Evolutionary conservation across 2,888 invertebrate genomes (phyloP).

Genomic region (Drepana falcataria): DNA sequence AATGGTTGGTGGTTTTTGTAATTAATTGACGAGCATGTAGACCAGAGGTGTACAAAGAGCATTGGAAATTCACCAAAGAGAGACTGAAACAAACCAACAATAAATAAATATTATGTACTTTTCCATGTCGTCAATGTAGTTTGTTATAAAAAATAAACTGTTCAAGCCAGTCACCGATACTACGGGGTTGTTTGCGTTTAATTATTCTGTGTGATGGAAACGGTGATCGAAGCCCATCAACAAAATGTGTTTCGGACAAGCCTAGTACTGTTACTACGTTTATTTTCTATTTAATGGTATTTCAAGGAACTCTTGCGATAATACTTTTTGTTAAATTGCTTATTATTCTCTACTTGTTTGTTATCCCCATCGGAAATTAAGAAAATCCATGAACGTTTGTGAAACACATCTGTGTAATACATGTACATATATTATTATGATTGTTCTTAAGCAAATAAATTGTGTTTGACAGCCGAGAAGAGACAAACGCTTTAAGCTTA

Average conservation of each 20-base stretch:
- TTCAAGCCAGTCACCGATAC: conserved; percentile 41
- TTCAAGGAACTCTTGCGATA: no score
- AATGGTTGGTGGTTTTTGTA: no score
- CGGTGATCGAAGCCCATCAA: conserved; percentile 31
- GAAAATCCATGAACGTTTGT: background rate
- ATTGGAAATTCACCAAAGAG: no score
- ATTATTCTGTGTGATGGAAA: conserved; percentile 61
- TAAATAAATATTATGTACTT: conserved; percentile 25
- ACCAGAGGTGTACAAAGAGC: no score
- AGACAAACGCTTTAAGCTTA: conserved; percentile 2
- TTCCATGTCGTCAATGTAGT: conserved; percentile 36
- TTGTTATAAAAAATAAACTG: conserved; percentile 37
- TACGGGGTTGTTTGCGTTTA: conserved; percentile 66
- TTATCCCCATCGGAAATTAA: background rate
- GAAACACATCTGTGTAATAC: background rate
- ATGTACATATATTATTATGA: background rate
- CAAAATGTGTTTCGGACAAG: conserved; percentile 13
- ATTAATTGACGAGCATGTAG: no score
- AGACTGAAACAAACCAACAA: no score
- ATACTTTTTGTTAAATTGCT: no score
- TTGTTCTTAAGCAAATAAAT: background rate
- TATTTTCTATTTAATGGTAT: conserved; percentile 16
- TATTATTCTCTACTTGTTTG: no score
- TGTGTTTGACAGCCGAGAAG: background rate
- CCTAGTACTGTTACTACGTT: background rate